These are phyloP conservation scores for Arizona elegans DNA, from an alignment of 2,113 vertebrate genomes.

Conservation along the genomic window DNA sequence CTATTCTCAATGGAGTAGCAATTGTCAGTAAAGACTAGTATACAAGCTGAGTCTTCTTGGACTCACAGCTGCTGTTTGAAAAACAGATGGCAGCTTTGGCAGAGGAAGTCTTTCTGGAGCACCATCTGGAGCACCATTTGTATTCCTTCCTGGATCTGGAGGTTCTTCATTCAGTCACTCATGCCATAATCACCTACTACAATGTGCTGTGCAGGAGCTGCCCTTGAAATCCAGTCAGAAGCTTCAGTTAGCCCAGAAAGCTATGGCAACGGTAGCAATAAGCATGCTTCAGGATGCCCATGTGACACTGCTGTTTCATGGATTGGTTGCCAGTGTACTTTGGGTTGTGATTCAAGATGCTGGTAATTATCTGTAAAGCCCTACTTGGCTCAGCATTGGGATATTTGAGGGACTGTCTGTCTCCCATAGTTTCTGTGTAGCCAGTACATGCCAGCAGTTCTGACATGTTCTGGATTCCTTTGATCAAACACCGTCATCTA, in stretches of 20 bases:
- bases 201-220: not conserved
- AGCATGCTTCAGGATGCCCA: not conserved
- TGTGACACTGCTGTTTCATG: not conserved
- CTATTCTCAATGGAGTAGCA: not conserved
- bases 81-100: not conserved
- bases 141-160: not conserved
- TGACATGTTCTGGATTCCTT: not conserved
- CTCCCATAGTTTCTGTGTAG: not conserved
- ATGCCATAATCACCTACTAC: not conserved
- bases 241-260: not conserved
- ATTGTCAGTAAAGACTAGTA: not conserved
- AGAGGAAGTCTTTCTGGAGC: not conserved
- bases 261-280: not conserved
- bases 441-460: not conserved
- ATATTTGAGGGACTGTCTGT: not conserved
- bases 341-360: not conserved
- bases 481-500: not conserved
- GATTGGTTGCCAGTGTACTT: not conserved
- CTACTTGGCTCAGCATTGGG: not conserved
- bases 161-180: not conserved
- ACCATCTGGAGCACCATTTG: not conserved
- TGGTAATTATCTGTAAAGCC: not conserved
- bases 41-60: not conserved
- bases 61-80: not conserved
- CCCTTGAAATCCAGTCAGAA: not conserved